Evolutionary conservation across 1,140 invertebrate genomes (phyloP).

Genomic region (Drosophila teissieri): DNA sequence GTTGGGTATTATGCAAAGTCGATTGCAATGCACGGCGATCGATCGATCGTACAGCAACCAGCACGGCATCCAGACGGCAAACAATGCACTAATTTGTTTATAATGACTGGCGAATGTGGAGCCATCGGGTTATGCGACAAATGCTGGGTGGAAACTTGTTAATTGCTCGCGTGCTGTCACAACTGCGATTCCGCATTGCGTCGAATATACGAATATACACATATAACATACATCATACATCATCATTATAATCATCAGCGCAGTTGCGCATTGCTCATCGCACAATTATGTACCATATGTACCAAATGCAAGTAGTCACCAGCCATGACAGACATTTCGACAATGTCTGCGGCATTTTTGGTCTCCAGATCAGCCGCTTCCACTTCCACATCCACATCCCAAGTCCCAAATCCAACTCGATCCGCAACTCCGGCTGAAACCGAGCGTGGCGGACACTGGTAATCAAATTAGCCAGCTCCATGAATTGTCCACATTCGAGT

Average conservation of each 20-base stretch:
- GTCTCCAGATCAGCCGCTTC: conserved; percentile 1
- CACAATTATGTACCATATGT: conserved; percentile 5
- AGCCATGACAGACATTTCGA: conserved; percentile 53
- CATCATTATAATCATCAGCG: conserved; percentile 3
- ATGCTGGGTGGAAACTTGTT: conserved; percentile 58
- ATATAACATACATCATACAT: background rate
- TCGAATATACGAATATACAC: background rate
- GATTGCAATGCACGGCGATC: conserved; percentile 51
- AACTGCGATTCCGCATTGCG: conserved; percentile 65
- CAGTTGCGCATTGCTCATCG: conserved; percentile 18
- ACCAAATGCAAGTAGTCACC: conserved; percentile 2
- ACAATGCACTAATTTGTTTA: conserved; percentile 76
- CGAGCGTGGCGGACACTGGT: conserved; percentile 35
- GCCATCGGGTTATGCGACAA: conserved; percentile 44
- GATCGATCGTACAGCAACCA: conserved; percentile 14
- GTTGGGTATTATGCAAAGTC: conserved; percentile 52
- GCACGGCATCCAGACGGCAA: background rate
- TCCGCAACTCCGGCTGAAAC: background rate
- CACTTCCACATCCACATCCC: conserved; percentile 5
- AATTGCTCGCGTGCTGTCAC: conserved; percentile 79
- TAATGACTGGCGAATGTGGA: conserved; percentile 62
- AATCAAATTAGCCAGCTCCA: conserved; percentile 69
- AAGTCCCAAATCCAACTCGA: background rate
- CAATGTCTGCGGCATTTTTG: conserved; percentile 22
- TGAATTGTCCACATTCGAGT: conserved; percentile 61